phyloP scores from a whole-genome alignment of 2,797 vertebrate genomes.

The Benthosema pterotum region DNA sequence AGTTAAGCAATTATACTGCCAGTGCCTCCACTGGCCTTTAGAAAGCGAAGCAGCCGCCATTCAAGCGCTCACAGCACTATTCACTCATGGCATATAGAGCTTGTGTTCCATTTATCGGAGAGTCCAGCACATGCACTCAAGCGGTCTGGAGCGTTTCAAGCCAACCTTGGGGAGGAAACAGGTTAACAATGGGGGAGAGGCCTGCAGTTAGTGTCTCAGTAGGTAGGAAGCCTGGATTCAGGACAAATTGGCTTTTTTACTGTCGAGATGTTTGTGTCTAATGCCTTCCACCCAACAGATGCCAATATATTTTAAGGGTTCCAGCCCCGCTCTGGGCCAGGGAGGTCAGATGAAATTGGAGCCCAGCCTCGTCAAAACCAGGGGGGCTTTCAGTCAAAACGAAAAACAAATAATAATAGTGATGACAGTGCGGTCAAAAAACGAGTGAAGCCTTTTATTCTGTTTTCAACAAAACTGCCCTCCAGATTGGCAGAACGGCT shows the following conservation, averaged over 20 bases:
- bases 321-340: constrained; percentile 53
- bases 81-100: constrained; percentile 3
- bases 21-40: too few relatives aligned
- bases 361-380: constrained; percentile 34
- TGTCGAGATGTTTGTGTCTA: constrained; percentile 73
- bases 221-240: constrained; percentile 40
- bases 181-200: constrained; percentile 44
- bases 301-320: constrained; percentile 71
- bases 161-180: constrained; percentile 39
- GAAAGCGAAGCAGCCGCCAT: too few relatives aligned
- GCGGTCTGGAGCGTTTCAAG: constrained; percentile 51
- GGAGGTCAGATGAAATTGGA: constrained; percentile 47
- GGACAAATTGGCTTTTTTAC: constrained; percentile 69
- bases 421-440: constrained; percentile 21
- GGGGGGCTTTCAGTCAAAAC: too few relatives aligned
- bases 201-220: constrained; percentile 26
- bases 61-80: background rate
- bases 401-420: background rate
- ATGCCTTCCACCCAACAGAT: constrained; percentile 65
- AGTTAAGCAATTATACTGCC: too few relatives aligned
- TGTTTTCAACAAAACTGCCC: background rate
- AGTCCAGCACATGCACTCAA: constrained; percentile 15
- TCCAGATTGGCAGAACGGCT: background rate
- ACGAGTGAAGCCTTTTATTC: background rate
- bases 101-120: constrained; percentile 24